Base-by-base conservation (phyloP, 2,797 vertebrate genomes). In the Schizopygopsis pylzovi region DNA sequence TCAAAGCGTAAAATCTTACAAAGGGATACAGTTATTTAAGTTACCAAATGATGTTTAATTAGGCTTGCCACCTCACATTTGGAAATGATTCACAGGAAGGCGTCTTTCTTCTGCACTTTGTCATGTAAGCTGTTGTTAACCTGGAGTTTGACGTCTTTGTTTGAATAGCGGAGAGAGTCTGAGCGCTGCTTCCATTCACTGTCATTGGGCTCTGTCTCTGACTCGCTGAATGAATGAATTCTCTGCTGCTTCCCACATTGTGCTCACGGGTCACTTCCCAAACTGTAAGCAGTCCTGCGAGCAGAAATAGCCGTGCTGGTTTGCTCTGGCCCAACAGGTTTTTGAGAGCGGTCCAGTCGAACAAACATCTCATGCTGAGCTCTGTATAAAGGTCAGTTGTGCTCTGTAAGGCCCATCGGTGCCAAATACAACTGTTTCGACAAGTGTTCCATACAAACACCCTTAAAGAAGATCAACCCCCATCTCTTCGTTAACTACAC, bases 231-330 rank as follows among this genome's bases (percentile, higher is more conserved):
- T 63, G 20, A 78, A 41, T 54, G 47, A 78, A 77, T 43, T 85
- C 71, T 87, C 71, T 68, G 39, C 33, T 52, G 59, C 86, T 90
- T 92, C 90, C 83, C 81, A 89, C 87, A 91, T 81, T 61, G 61
- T 28, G 59, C 72, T 81, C 28, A 70, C 49, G 81, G 83, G 41
- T 81, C 82, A 86, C 88, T 91, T 88, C 84, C 72, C 88, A 90
- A 90, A 92, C 81, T 86, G 83, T 39, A 89, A 91, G 90, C 85
- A 90, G 87, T 90, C 77, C 72, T 88, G 88, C 88, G 85, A 87
- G 84, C 83, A 78, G 75, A 78, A 87, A 43, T 79, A 88, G 84
- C 16, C 1, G 41, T 86, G 85, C 79, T 86, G n/a, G 73, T 68
- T 25, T 28, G 8, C 65, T 92, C 90, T 92, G 92, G 7, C 49